Evolutionary conservation across 2,888 invertebrate species (phyloP).

Genomic region (Colostygia pectinataria): DNA sequence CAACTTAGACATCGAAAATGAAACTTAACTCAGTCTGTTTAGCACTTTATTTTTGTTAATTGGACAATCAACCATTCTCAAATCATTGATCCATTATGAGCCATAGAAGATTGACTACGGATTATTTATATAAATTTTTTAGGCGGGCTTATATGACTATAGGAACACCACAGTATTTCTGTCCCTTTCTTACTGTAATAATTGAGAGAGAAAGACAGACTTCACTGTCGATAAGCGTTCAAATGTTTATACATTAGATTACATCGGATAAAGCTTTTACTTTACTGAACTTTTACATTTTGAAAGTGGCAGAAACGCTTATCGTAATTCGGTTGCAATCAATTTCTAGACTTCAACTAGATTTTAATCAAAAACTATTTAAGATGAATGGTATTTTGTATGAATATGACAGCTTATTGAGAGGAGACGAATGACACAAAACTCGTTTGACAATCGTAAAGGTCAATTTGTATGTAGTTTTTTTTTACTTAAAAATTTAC

Average conservation of each 20-base stretch:
- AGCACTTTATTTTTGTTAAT: conserved; percentile 1
- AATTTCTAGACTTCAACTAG: no score
- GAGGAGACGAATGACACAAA: no score
- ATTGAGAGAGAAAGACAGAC: background rate
- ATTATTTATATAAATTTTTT: background rate
- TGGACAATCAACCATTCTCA: background rate
- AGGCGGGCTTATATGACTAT: conserved; percentile 8
- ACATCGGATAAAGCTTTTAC: background rate
- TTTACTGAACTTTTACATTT: background rate
- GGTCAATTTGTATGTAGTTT: no score
- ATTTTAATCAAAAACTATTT: no score
- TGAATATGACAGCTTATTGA: no score
- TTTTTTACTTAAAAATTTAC: no score
- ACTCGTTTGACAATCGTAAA: no score
- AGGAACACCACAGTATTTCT: background rate
- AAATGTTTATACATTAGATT: background rate
- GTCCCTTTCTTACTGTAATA: background rate
- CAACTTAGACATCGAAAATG: background rate
- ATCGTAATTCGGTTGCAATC: no score
- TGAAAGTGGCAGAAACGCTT: no score
- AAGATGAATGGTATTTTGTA: no score
- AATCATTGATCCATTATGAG: background rate
- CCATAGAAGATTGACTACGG: background rate
- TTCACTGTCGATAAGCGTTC: background rate
- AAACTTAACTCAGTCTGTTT: conserved; percentile 3